Evolutionary conservation across 2,888 invertebrate species (phyloP).

Genomic region (Ormia ochracea): DNA sequence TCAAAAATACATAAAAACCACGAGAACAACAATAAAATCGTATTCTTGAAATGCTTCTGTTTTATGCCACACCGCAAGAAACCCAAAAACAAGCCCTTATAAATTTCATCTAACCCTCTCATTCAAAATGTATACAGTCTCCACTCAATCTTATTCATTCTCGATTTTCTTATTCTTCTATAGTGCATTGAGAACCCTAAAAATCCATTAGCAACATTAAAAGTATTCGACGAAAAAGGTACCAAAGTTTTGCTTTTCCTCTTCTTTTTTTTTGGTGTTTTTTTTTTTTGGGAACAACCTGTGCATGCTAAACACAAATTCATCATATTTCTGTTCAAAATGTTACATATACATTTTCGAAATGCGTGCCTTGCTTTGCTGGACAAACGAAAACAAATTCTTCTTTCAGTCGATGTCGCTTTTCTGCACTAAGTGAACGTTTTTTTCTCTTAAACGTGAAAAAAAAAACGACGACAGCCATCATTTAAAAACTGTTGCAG

Average conservation of each 20-base stretch:
- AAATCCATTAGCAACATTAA: conserved; percentile 53
- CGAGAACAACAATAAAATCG: conserved; percentile 23
- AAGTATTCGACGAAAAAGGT: neutral
- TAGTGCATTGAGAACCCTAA: conserved; percentile 47
- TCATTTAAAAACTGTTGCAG: conserved; percentile 6
- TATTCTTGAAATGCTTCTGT: conserved; percentile 58
- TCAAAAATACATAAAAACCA: conserved; percentile 57
- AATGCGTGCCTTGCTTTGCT: conserved; percentile 40
- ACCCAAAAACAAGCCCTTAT: conserved; percentile 51
- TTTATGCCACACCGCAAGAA: conserved; percentile 56
- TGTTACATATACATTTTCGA: conserved; percentile 46
- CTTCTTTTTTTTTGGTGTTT: neutral
- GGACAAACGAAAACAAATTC: conserved; percentile 46
- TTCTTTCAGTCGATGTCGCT: conserved; percentile 32
- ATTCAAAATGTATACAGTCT: neutral
- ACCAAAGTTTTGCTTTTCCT: conserved; percentile 23
- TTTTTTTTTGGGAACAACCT: conserved; percentile 43
- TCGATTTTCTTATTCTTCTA: conserved; percentile 22
- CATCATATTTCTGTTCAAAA: conserved; percentile 63
- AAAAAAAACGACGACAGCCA: conserved; percentile 10
- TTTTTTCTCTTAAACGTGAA: neutral
- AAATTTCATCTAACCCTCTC: conserved; percentile 55
- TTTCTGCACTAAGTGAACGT: neutral
- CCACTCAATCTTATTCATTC: conserved; percentile 3
- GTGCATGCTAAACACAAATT: conserved; percentile 65